Conservation (phyloP, 92 coral and sea anemone genomes). For the Porites lobata region DNA sequence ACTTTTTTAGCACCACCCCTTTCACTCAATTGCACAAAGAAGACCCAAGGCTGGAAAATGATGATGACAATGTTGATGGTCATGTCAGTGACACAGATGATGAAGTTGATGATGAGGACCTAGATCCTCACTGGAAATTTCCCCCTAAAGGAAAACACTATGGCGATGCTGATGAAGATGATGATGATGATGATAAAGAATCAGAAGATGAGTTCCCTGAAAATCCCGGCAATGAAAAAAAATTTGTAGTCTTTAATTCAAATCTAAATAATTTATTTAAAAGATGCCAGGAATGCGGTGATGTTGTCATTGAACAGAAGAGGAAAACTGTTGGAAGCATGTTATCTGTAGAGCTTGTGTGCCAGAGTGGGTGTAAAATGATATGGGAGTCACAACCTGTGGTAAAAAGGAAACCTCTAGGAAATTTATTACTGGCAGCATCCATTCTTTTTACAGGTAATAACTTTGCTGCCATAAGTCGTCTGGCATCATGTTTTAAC, state of each 20-base stretch:
- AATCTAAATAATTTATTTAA: conserved; percentile 45
- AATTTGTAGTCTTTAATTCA: conserved; percentile 55
- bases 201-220: background rate
- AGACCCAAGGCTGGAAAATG: too few relatives aligned
- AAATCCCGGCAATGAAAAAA: conserved; percentile 35
- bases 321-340: conserved; percentile 55
- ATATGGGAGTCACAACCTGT: conserved; percentile 65
- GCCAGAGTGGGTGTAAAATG: conserved; percentile 37
- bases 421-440: conserved; percentile 62
- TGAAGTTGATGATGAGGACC: too few relatives aligned
- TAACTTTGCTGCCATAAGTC: conserved; percentile 50
- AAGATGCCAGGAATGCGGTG: conserved; percentile 59
- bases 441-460: conserved; percentile 68
- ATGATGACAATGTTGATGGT: too few relatives aligned
- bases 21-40: too few relatives aligned
- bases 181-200: background rate
- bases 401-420: conserved; percentile 40
- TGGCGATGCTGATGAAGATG: background rate
- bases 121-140: conserved; percentile 4
- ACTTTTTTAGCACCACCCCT: too few relatives aligned
- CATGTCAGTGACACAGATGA: too few relatives aligned
- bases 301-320: conserved; percentile 19
- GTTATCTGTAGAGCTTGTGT: conserved; percentile 43
- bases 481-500: conserved; percentile 46
- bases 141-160: background rate